Evolutionary conservation across 2,113 vertebrate species (phyloP).

Genomic region (Pollimyrus isidori): DNA sequence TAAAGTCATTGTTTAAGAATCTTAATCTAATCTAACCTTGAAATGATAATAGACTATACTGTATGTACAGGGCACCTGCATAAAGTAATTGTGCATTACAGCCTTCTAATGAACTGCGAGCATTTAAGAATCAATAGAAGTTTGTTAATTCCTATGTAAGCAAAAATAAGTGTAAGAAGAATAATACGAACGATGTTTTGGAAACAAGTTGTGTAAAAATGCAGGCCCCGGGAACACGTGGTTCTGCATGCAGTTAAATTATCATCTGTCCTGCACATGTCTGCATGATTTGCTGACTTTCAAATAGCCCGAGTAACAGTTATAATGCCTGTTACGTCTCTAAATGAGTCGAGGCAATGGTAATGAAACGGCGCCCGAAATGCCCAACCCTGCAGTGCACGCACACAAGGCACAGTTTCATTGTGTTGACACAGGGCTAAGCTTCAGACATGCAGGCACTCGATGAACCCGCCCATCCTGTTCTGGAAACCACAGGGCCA

Average conservation of each 20-base stretch:
- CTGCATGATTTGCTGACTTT: neutral
- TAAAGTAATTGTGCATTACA: neutral
- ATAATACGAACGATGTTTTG: neutral
- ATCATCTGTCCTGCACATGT: neutral
- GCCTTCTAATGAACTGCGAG: neutral
- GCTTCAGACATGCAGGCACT: neutral
- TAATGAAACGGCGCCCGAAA: neutral
- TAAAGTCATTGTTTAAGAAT: neutral
- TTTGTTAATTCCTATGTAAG: neutral
- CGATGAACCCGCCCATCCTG: slow-evolving; percentile 16
- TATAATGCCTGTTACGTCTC: neutral
- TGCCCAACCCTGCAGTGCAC: neutral
- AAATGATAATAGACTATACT: neutral
- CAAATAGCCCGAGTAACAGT: neutral
- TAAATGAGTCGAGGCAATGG: neutral
- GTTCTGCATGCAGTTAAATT: neutral
- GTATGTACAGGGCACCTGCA: neutral
- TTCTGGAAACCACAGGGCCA: slow-evolving; percentile 4
- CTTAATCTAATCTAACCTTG: neutral
- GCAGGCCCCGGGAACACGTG: neutral
- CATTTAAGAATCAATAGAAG: neutral
- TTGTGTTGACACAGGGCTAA: neutral
- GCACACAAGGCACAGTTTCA: no score
- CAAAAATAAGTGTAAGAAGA: neutral
- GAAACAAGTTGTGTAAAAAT: neutral